A percentile compares a stretch with the other conserved stretches of the same genome.
These are phyloP conservation scores for Porites australiensis DNA, from an alignment of 64 coral and sea anemone genomes.

Conservation along the genomic window DNA sequence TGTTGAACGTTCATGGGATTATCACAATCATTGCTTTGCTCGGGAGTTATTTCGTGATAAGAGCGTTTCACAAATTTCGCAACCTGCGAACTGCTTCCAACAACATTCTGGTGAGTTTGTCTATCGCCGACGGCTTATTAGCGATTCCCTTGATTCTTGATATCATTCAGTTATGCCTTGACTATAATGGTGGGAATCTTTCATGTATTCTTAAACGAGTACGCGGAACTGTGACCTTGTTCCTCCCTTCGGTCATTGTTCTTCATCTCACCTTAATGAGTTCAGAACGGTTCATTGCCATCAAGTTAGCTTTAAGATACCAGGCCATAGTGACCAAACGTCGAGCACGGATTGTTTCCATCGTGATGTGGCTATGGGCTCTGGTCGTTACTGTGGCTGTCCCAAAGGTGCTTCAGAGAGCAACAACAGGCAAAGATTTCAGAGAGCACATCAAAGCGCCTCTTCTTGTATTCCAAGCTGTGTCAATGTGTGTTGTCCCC, in stretches of 20 bases:
- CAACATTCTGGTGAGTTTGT: no score
- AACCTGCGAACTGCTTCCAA: no score
- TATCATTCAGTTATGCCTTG: no score
- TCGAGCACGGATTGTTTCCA: neutral
- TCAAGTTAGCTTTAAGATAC: neutral
- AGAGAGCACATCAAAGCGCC: no score
- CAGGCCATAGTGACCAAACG: constrained; percentile 7
- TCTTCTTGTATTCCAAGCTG: neutral
- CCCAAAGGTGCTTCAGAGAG: neutral
- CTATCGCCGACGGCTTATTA: no score
- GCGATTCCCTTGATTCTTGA: no score
- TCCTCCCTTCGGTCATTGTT: neutral
- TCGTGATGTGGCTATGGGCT: constrained; percentile 6
- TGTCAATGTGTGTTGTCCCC: neutral
- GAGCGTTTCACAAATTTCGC: no score
- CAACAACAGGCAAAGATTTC: neutral
- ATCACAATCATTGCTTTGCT: no score
- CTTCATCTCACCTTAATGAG: constrained; percentile 15
- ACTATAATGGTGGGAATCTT: neutral
- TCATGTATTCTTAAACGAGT: neutral
- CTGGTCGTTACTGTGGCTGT: neutral
- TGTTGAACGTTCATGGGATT: no score
- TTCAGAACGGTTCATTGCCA: neutral
- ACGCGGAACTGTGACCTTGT: neutral
- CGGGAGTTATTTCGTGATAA: no score